Evolutionary conservation across 1,140 invertebrate genomes (phyloP), one percentile per base, ranked within the genome.

Genomic region (Physella acuta): DNA sequence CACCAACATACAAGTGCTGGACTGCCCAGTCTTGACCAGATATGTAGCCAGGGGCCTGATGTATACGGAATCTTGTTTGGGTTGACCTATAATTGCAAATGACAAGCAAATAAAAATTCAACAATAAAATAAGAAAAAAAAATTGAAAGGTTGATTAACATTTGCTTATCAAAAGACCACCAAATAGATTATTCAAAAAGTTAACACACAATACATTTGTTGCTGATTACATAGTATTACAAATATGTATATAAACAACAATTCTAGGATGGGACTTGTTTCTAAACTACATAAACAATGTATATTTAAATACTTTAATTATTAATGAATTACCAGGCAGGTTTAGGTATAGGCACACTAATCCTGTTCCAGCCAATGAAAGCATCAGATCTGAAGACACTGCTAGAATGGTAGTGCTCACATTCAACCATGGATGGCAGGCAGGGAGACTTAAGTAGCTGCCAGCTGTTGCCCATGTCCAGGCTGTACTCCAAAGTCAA

Each of bases 1-100:
- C 79, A 8, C 86, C 86, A 14, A 86, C 82, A 73, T 86, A 87
- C 26, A 87, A 65, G 64, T 84, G 77, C 49, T 82, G 81, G 26
- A 87, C 63, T 5, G 85, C 79, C 79, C 82, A 84, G n/a, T 71
- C 62, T n/a, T 82, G 72, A 49, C 72, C 74, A 8, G 58, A 37
- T 36, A 65, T 74, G 36, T 72, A 78, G 0, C 75, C 77, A 26
- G 72, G 65, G 39, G 65, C 49, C 68, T 84, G 82, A 49, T 73
- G 63, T 79, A 81, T 82, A 30, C 78, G 73, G 37, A 84, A 79
- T 58, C 80, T 72, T 3, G 78, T 80, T 2, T 75, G 68, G 55
- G 75, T 76, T 33, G 79, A 79, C 66, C 81, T 82, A 73, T 17
- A 63, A 63, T 11, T 33, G 28, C 5, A 60, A 30, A 16, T 16